These are phyloP conservation scores for Ariolimax columbianus DNA, from an alignment of 2,888 invertebrate species.

Conservation along the genomic window DNA sequence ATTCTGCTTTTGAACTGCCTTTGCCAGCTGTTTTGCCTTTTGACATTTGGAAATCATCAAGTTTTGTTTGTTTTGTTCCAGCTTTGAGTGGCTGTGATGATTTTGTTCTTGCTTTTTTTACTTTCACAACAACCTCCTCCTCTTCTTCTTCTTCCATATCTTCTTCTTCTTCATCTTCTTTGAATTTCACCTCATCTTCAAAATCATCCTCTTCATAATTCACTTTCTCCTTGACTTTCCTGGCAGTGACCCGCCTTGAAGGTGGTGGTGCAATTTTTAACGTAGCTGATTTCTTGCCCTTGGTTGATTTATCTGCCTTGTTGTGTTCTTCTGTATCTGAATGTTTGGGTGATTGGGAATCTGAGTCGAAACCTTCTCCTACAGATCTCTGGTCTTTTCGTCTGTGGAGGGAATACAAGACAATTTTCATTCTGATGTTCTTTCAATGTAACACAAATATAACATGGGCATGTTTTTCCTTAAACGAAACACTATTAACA, in stretches of 20 bases:
- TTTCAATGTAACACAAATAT: background rate
- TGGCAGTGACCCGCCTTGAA: constrained; percentile 3
- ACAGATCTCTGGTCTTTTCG: constrained; percentile 28
- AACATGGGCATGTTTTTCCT: too few species aligned
- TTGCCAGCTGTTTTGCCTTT: constrained; percentile 38
- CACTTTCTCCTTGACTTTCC: constrained; percentile 24
- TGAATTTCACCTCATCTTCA: constrained; percentile 16
- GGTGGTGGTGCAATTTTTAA: background rate
- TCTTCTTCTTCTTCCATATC: constrained; percentile 44
- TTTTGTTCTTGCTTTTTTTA: constrained; percentile 31
- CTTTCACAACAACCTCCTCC: constrained; percentile 45
- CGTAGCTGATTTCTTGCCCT: constrained; percentile 20
- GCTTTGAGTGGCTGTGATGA: constrained; percentile 55
- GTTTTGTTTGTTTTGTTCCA: constrained; percentile 61
- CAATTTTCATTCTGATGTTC: background rate
- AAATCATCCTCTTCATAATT: constrained; percentile 38
- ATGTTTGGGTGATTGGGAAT: constrained; percentile 48
- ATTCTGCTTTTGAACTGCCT: constrained; percentile 51
- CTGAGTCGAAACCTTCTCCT: constrained; percentile 50
- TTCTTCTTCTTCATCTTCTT: constrained; percentile 37
- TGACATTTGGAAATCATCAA: constrained; percentile 60
- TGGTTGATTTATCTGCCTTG: constrained; percentile 27
- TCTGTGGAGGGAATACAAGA: background rate
- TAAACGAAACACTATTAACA: too few species aligned
- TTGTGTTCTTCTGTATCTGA: constrained; percentile 42